Base-by-base conservation (phyloP, 2,113 vertebrate species). In the Bubo scandiacus region DNA sequence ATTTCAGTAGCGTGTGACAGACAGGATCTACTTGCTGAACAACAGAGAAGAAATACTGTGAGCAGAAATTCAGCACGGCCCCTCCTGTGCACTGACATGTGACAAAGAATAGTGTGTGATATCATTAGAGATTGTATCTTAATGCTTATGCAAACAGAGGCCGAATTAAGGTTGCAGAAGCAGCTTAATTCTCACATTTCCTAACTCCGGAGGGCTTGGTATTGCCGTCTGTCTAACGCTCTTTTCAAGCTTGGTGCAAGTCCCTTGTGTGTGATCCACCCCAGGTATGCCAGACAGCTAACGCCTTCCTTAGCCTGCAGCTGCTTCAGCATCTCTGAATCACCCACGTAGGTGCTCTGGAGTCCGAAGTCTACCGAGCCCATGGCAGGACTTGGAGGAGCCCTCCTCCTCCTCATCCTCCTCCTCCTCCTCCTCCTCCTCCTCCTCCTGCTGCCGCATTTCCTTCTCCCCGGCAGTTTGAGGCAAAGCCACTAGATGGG, bases 401-500 rank as follows among this genome's bases (percentile, higher is more conserved):
- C 62, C 36, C 20, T 72, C n/a, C 68, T 65, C 32, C 43, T 83
- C 6, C 7, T 36, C 6, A 6, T 36, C 45, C 27, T 80, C 12
- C n/a, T 26, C 72, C 38, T 68, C 43, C 27, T 79, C n/a, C 6
- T 84, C 6, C 6, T 36, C 45, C 27, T 80, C 12, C n/a, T 26
- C 72, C 38, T 68, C 36, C 27, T 79, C 32, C 6, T 84, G 12
- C 52, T 72, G 65, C 90, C n/a, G 73, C 90, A 38, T 84, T 90
- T 57, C 52, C 80, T 30, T 25, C 36, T 49, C 57, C 47, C 81
- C 36, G 86, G 96, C 88, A 97, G 88, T 97, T 95, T 71, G 90
- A 89, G 94, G 65, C 45, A 42, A 8, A 86, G 66, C 97, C 98
- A 81, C 97, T 98, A 98, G 98, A 98, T 98, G 98, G 98, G 84